Conservation (phyloP, 2,888 invertebrate species). For the Stegana nigrithorax region DNA sequence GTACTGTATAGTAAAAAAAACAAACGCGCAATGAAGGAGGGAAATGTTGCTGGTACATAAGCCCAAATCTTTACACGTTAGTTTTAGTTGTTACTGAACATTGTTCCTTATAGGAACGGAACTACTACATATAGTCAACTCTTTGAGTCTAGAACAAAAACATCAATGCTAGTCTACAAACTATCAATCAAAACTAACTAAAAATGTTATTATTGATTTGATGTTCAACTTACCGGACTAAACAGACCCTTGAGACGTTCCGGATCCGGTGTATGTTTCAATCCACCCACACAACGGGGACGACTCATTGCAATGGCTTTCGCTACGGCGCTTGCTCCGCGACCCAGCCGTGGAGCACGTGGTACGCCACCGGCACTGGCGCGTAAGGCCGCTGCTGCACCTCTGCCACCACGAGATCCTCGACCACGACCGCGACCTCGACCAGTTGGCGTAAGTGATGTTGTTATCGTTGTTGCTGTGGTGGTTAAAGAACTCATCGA, state of each 20-base stretch:
- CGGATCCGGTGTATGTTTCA: conserved; percentile 65
- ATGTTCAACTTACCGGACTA: conserved; percentile 63
- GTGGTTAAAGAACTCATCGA: conserved; percentile 35
- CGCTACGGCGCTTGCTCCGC: conserved; percentile 64
- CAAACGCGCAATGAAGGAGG: no score
- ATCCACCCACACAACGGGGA: conserved; percentile 64
- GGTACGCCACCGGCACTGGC: conserved; percentile 49
- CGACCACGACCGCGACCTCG: conserved; percentile 57
- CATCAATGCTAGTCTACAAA: no score
- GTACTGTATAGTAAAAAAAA: no score
- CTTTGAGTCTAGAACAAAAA: not conserved
- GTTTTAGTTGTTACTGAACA: no score
- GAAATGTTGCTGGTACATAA: no score
- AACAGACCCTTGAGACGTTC: conserved; percentile 63
- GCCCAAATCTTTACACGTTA: no score
- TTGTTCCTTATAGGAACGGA: no score
- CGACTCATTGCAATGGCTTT: conserved; percentile 59
- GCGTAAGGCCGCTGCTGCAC: conserved; percentile 29
- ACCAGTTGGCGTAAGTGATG: conserved; percentile 29
- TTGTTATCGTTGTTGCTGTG: conserved; percentile 6
- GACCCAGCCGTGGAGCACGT: conserved; percentile 60
- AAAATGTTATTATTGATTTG: conserved; percentile 39
- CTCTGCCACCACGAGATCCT: conserved; percentile 41
- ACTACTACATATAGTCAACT: no score
- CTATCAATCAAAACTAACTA: not conserved